A percentile compares a stretch with the other conserved stretches of the same genome.
Evolutionary conservation across 1,140 invertebrate species (phyloP).

Genomic region (Drosophila varians): DNA sequence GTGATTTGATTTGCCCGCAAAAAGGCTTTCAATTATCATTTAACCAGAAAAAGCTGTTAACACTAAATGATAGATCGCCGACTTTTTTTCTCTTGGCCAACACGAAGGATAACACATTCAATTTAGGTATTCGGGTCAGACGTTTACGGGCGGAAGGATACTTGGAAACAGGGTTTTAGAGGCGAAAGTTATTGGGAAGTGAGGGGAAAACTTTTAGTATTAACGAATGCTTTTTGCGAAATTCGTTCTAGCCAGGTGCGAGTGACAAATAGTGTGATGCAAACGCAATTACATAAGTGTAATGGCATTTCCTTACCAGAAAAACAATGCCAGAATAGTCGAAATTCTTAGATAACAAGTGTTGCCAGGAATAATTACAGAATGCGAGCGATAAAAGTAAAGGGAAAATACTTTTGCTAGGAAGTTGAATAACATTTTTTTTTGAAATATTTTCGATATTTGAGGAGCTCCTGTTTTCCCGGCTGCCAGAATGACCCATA

Average conservation of each 20-base stretch:
- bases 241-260: constrained; percentile 38
- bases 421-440: too few species aligned
- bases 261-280: constrained; percentile 4
- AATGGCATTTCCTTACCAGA: not conserved
- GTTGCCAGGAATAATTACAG: not conserved
- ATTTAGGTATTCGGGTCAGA: too few species aligned
- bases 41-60: constrained; percentile 35
- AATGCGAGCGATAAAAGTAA: not conserved
- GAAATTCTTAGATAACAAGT: not conserved
- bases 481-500: constrained; percentile 23
- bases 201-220: constrained; percentile 20
- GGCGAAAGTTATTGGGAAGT: constrained; percentile 10
- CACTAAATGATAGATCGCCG: constrained; percentile 37
- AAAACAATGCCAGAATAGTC: not conserved
- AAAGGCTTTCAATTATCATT: constrained; percentile 39
- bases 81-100: constrained; percentile 10
- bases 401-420: too few species aligned
- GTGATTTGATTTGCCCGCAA: constrained; percentile 18
- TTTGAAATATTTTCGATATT: not conserved
- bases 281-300: constrained; percentile 4
- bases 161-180: too few species aligned
- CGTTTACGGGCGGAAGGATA: too few species aligned
- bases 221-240: constrained; percentile 8
- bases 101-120: constrained; percentile 9
- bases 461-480: not conserved